phyloP scores from a whole-genome alignment of 2,113 vertebrate genomes.

The Pipa parva region DNA sequence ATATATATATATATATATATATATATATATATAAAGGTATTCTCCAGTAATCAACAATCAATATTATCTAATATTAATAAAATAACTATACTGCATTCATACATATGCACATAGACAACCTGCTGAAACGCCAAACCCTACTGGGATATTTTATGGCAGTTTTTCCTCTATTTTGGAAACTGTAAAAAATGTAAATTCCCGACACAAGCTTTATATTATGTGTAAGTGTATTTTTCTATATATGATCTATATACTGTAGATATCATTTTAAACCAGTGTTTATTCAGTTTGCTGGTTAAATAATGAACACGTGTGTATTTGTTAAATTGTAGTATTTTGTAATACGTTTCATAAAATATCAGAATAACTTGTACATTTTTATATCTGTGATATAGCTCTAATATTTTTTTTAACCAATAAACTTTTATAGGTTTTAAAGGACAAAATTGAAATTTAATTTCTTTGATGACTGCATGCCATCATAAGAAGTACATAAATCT shows the following conservation, averaged over 20 bases:
- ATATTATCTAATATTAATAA: too few relatives aligned
- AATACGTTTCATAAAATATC: not conserved
- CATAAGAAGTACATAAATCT: not conserved
- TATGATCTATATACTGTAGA: not conserved
- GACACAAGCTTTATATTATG: too few relatives aligned
- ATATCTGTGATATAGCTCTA: not conserved
- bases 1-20: too few relatives aligned
- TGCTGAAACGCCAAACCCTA: too few relatives aligned
- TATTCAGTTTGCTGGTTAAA: constrained; percentile 7
- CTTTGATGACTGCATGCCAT: not conserved
- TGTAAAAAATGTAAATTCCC: too few relatives aligned
- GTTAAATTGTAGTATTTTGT: not conserved
- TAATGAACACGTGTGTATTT: not conserved
- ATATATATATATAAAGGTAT: too few relatives aligned
- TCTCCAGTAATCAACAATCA: too few relatives aligned
- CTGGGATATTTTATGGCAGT: too few relatives aligned
- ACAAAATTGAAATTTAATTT: not conserved
- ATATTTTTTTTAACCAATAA: constrained; percentile 7
- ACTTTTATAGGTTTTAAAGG: not conserved
- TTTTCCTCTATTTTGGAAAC: too few relatives aligned
- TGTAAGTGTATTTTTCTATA: too few relatives aligned
- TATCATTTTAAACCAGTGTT: not conserved
- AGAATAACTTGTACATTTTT: not conserved
- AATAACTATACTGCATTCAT: too few relatives aligned
- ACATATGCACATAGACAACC: too few relatives aligned